phyloP scores from a whole-genome alignment of 2,888 invertebrate genomes.

The Chymomyza amoena region DNA sequence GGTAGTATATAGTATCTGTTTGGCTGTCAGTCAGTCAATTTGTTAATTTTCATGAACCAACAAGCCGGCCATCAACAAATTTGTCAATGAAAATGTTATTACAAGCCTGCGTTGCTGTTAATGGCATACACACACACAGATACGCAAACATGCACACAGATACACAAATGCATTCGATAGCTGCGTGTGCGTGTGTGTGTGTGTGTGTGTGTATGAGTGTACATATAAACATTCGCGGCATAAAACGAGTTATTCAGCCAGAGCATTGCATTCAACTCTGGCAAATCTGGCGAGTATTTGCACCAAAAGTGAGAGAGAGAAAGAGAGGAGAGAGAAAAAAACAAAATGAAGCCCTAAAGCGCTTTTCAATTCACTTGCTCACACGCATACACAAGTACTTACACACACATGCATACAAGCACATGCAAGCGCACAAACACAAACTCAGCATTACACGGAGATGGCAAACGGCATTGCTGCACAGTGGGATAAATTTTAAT shows the following conservation, averaged over 20 bases:
- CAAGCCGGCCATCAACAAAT: constrained; percentile 50
- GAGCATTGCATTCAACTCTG: neutral
- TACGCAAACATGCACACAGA: constrained; percentile 17
- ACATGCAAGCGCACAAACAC: neutral
- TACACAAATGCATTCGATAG: neutral
- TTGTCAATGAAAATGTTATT: constrained; percentile 65
- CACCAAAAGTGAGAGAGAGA: neutral
- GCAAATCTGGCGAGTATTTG: neutral
- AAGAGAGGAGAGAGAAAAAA: constrained; percentile 17
- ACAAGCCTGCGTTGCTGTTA: constrained; percentile 53
- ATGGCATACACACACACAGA: constrained; percentile 41
- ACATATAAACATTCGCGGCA: constrained; percentile 12
- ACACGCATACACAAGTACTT: neutral
- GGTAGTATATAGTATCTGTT: constrained; percentile 2
- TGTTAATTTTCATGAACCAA: constrained; percentile 47
- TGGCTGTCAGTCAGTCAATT: constrained; percentile 31
- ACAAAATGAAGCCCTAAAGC: constrained; percentile 37
- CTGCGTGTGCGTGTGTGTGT: neutral
- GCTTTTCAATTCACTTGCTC: constrained; percentile 54
- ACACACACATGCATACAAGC: neutral
- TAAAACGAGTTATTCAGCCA: neutral
- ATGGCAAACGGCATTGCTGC: too few species aligned
- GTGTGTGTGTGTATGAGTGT: neutral
- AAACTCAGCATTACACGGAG: neutral
- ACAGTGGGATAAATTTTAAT: too few species aligned